A percentile compares a stretch with the other conserved stretches of the same genome.
Evolutionary conservation across 1,140 invertebrate genomes (phyloP).

Genomic region (Nasonia giraulti): DNA sequence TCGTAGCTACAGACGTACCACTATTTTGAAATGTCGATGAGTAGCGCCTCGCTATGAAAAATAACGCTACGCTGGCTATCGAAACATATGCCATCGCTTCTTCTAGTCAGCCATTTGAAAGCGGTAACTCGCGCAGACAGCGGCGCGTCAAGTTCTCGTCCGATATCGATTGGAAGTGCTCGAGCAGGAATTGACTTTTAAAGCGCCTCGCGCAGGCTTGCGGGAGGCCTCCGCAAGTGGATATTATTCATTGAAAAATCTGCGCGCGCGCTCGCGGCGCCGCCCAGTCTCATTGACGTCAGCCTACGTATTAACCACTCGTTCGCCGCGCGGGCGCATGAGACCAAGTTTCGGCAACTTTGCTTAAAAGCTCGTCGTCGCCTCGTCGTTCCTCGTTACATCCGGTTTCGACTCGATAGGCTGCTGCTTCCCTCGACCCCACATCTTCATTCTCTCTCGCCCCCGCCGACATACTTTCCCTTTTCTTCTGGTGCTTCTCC

Average conservation of each 20-base stretch:
- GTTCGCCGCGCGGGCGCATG: background rate
- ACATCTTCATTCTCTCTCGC: background rate
- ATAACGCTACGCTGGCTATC: too few relatives aligned
- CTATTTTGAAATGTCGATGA: too few relatives aligned
- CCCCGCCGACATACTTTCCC: background rate
- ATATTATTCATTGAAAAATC: constrained; percentile 62
- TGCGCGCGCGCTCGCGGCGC: background rate
- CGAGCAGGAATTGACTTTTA: constrained; percentile 62
- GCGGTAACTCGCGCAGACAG: background rate
- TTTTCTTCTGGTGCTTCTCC: background rate
- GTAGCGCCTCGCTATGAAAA: too few relatives aligned
- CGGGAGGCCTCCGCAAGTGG: background rate
- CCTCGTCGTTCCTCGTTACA: background rate
- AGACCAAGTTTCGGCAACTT: constrained; percentile 1
- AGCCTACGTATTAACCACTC: background rate
- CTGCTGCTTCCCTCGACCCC: background rate
- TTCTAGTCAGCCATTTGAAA: constrained; percentile 32
- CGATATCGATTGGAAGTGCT: background rate
- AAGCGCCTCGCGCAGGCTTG: constrained; percentile 40
- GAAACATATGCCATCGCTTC: background rate
- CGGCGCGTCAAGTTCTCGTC: too few relatives aligned
- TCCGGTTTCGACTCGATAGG: background rate
- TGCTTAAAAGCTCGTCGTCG: constrained; percentile 3
- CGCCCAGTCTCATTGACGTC: background rate
- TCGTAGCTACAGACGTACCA: too few relatives aligned